Base-by-base conservation (phyloP, 2,888 invertebrate genomes). In the Cheilosia impressa region DNA sequence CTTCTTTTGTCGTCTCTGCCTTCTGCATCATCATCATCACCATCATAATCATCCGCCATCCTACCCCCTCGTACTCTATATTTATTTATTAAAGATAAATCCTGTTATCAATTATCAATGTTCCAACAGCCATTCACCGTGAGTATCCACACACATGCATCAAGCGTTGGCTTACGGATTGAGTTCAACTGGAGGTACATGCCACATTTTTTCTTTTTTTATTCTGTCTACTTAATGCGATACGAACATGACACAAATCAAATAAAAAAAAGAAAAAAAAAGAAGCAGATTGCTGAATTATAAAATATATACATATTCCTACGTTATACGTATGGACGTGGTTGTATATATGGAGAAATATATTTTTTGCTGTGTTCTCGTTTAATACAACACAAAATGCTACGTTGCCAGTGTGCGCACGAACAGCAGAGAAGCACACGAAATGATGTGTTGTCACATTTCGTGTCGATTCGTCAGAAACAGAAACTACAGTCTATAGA, bases 161-260 rank as follows among this genome's bases (percentile, higher is more conserved):
- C 13, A 31, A 13, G 10, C 19, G 38, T 17, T 53, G 53, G 68
- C 47, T 78, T 78, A 55, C 60, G 71, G 69, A 84, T 84, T 84
- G 79, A 84, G 84, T 84, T 80, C 84, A 80, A 79, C 80, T 84
- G 80, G 73, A 66, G 45, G 62, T 80, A 80, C 60, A 79, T 47
- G 58, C 62, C 58, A 53, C 31, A 9, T 17, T 73, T 72, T 76
- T 47, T 60, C n/a, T 72, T 41, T 78, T 58, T 66, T 75, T 63
- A 80, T 55, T 80, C 80, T 75, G 84, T 84, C 80, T 80, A 71
- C 80, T 84, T 84, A 80, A 80, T 79, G 84, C 69, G 75, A 84
- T 84, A 80, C 80, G 80, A 84, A 80, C 84, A 84, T 84, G 84
- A 84, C 84, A 80, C 80, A 84, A 84, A 84, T 84, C 71, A 84